phyloP scores from a whole-genome alignment of 1,140 invertebrate species.

The Brachionus rotundiformis region DNA sequence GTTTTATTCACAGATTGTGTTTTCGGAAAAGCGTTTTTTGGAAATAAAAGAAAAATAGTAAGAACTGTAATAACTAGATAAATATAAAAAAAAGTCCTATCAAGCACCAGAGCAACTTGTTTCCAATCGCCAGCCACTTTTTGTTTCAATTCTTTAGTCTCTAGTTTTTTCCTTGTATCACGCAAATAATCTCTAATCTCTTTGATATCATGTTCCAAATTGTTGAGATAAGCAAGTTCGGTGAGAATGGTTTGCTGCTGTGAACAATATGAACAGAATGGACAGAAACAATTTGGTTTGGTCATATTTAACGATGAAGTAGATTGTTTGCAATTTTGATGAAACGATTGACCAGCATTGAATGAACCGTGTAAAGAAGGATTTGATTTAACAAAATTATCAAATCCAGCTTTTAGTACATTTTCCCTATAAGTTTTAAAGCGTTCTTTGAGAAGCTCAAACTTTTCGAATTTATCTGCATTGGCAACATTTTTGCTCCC shows the following conservation, averaged over 20 bases:
- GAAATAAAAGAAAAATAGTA: conserved; percentile 61
- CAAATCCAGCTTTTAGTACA: conserved; percentile 46
- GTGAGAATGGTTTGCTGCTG: conserved; percentile 41
- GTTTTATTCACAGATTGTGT: neutral
- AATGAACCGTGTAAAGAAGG: conserved; percentile 28
- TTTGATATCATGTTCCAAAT: conserved; percentile 51
- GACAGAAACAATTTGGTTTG: conserved; percentile 18
- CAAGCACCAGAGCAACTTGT: conserved; percentile 60
- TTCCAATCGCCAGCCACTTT: conserved; percentile 59
- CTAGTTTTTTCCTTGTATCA: conserved; percentile 41
- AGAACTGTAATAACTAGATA: conserved; percentile 67
- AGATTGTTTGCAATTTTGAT: conserved; percentile 9
- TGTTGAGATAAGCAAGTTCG: conserved; percentile 49
- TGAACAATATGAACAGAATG: conserved; percentile 37
- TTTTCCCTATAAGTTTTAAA: conserved; percentile 44
- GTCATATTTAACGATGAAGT: neutral
- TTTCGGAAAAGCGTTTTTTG: conserved; percentile 49
- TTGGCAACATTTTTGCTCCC: conserved; percentile 45
- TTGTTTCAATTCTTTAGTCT: conserved; percentile 49
- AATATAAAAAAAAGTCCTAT: conserved; percentile 61
- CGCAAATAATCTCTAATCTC: conserved; percentile 51
- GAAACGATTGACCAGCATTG: neutral
- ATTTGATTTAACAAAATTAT: conserved; percentile 49
- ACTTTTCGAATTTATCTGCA: conserved; percentile 51
- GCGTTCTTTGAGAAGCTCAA: conserved; percentile 50